Evolutionary conservation across 2,888 invertebrate species (phyloP).

Genomic region (Smittia sp.): DNA sequence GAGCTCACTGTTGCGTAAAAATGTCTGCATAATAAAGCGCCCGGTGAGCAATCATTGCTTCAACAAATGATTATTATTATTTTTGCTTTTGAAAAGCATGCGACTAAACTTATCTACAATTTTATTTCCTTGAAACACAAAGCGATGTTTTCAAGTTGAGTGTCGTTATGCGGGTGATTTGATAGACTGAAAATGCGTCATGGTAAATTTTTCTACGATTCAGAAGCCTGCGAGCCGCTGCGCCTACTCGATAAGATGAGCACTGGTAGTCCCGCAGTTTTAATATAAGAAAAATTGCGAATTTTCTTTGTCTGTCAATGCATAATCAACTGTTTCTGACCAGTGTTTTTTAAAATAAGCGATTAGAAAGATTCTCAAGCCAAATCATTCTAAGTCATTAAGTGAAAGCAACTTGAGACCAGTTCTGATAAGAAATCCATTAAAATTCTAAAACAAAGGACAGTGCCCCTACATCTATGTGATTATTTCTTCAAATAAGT

Average conservation of each 20-base stretch:
- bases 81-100: neutral
- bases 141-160: neutral
- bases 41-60: conserved; percentile 8
- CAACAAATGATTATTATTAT: conserved; percentile 31
- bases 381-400: too few species aligned
- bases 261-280: too few species aligned
- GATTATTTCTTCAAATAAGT: too few species aligned
- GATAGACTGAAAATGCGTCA: conserved; percentile 5
- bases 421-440: neutral
- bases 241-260: too few species aligned
- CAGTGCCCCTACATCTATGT: too few species aligned
- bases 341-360: too few species aligned
- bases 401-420: neutral
- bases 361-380: too few species aligned
- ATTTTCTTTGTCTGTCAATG: too few species aligned
- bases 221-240: too few species aligned
- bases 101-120: neutral
- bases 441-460: neutral
- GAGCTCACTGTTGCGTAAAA: conserved; percentile 39
- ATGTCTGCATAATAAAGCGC: conserved; percentile 15
- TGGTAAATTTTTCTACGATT: neutral
- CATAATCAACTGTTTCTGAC: too few species aligned
- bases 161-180: conserved; percentile 36
- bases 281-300: too few species aligned
- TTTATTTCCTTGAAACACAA: neutral